Evolutionary conservation across 2,888 invertebrate genomes (phyloP), one percentile per base, ranked within the genome.

Genomic region (Mythimna impura): DNA sequence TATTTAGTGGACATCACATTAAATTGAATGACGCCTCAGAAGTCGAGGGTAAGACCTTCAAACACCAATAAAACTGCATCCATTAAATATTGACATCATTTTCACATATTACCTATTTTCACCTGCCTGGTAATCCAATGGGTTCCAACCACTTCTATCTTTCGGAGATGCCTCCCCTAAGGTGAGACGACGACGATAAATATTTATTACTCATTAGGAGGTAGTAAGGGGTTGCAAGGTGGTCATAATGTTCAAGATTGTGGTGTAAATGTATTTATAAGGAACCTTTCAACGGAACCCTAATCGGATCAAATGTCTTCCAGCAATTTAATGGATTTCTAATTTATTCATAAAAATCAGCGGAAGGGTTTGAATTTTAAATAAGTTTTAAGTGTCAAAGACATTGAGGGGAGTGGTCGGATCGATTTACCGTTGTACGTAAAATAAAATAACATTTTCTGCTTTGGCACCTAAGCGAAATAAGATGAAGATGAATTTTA

Each of bases 171-270:
- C 71, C 52, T 65, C 58, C 71, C 63, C 55, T 36, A 58, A 60
- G 71, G 76, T 81, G 72, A 62, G 66, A 72, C 66, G 43, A 71
- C 17, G 62, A n/a, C 82, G 78, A 89, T 90, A 90, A 89, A 90
- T 90, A 90, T 90, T 90, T 90, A 90, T 88, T 84, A 86, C 87
- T 90, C 87, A 90, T 90, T 89, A 89, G 67, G 68, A 73, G 77
- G 79, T 78, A 84, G 66, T 74, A 76, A 66, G 65, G 69, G 79
- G 79, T 73, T 68, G 71, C 74, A 54, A 64, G 76, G 60, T 54
- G 75, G 64, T 70, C 72, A 76, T 67, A 69, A 76, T 80, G 73
- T 82, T 80, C 81, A 86, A 88, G 86, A 88, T 86, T 85, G 83
- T 81, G 84, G 83, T 76, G 67, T 85, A 83, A 86, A 83, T 86